Evolutionary conservation across 1,140 invertebrate species (phyloP).

Genomic region (Orchestia grillus): DNA sequence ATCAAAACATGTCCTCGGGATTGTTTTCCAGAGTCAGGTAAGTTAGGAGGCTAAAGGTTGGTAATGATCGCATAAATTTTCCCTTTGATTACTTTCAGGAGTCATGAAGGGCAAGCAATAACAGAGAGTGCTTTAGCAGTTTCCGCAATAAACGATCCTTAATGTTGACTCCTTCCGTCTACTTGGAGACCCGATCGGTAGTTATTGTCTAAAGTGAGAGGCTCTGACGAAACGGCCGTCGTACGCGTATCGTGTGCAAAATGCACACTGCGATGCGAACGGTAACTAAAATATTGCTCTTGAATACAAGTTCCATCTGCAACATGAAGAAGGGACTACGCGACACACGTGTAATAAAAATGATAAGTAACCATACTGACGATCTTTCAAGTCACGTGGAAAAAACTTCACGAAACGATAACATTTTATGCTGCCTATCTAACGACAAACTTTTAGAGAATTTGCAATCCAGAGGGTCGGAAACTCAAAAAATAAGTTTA

Average conservation of each 20-base stretch:
- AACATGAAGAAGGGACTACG: neutral
- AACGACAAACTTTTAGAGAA: neutral
- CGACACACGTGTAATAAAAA: neutral
- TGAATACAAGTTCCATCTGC: neutral
- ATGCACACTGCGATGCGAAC: neutral
- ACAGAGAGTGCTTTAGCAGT: neutral
- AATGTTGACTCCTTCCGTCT: slow-evolving; percentile 46
- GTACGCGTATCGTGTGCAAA: neutral
- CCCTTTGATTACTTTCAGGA: slow-evolving; percentile 3
- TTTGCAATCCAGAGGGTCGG: neutral
- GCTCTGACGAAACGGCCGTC: neutral
- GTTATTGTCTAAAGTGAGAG: neutral
- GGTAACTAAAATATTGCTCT: neutral
- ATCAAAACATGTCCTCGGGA: neutral
- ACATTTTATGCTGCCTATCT: too few species aligned
- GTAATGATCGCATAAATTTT: slow-evolving; percentile 49
- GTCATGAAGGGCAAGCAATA: slow-evolving; percentile 50
- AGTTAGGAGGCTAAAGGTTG: neutral
- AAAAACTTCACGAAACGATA: too few species aligned
- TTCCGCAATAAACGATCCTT: slow-evolving; percentile 38
- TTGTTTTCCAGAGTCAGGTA: neutral
- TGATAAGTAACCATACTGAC: neutral
- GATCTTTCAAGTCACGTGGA: too few species aligned
- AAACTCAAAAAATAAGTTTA: neutral
- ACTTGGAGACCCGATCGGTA: neutral